A percentile compares a stretch with the other conserved stretches of the same genome.
Conservation (phyloP, 2,888 invertebrate genomes). For the Spatulosminthurus flaviceps region DNA sequence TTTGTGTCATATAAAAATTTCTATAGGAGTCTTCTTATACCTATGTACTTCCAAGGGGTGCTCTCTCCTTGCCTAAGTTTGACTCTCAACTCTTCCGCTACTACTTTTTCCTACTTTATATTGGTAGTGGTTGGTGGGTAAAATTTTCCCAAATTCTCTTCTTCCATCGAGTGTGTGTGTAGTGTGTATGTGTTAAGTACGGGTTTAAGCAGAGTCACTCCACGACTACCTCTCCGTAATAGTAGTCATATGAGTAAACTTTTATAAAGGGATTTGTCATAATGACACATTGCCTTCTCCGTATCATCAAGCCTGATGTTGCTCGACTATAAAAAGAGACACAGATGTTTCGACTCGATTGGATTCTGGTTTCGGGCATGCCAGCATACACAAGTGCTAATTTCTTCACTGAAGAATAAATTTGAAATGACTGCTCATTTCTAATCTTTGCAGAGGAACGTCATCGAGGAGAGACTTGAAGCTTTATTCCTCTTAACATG, state of each 20-base stretch:
- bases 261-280: conserved; percentile 60
- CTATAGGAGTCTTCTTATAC: neutral
- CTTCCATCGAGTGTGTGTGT: neutral
- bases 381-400: conserved; percentile 53
- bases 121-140: conserved; percentile 16
- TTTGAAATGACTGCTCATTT: conserved; percentile 59
- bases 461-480: conserved; percentile 34
- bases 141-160: neutral
- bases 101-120: conserved; percentile 21
- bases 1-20: conserved; percentile 10
- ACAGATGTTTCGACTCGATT: conserved; percentile 55
- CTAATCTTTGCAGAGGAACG: conserved; percentile 49
- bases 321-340: conserved; percentile 45
- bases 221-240: conserved; percentile 35
- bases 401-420: conserved; percentile 57
- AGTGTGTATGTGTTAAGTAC: neutral
- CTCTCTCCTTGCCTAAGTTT: conserved; percentile 5
- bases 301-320: conserved; percentile 49
- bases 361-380: conserved; percentile 50
- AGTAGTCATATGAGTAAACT: conserved; percentile 50
- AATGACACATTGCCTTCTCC: conserved; percentile 55
- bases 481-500: conserved; percentile 44
- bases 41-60: neutral
- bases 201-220: conserved; percentile 7
- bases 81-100: neutral